Evolutionary conservation across 2,113 vertebrate species (phyloP), one percentile per base, ranked within the genome.

Genomic region (Tinamus guttatus): DNA sequence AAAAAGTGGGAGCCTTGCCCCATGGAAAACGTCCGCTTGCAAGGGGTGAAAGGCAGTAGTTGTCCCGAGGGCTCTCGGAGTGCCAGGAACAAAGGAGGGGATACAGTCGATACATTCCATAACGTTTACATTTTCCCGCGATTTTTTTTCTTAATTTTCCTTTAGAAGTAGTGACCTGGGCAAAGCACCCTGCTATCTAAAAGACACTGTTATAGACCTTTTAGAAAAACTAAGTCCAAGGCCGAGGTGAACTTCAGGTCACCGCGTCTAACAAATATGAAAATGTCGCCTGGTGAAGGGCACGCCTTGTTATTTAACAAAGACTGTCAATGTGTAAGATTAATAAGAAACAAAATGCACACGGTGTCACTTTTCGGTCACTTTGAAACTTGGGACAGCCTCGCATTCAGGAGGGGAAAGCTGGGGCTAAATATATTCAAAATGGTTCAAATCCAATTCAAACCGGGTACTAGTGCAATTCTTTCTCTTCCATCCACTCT

Each of bases 251-350:
- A 99, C 98, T 98, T 98, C 98, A 99, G 99, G 99, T 99, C 99
- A 99, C 97, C 96, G 98, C 98, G 99, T 99, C 99, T 99, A 99
- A 99, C 99, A 99, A 99, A 99, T 99, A 99, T 99, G 99, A 99
- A 99, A 99, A 99, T 99, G 99, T 99, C 98, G 98, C 99, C 98
- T 98, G 98, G 98, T 99, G 98, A 98, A 98, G 98, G 98, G 98
- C 98, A 98, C 98, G 99, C 99, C 99, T 99, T 99, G 99, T 99
- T 99, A 99, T 99, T 99, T 99, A 99, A 99, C 99, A 99, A 99
- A 99, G 99, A 99, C 99, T 99, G 99, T 99, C 99, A 99, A 99
- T 99, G 99, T 98, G 97, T 98, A 99, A 99, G 99, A 99, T 99
- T 99, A 99, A 99, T 99, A 99, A 99, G 99, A 99, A 99, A 99